Conservation (phyloP, 2,113 vertebrate genomes). For the chimpanzee (Pan troglodytes) region NHGRI_mPanTro3-v2.1_pri NC_072401.2:83973501-83974000, state of each 20-base stretch:
- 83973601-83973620: not conserved
- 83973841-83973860: not conserved
- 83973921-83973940: not conserved
- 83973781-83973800: not conserved
- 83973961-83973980: not conserved
- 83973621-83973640: not conserved
- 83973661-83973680: not conserved
- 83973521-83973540: not conserved
- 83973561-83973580: not conserved
- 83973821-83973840: not conserved
- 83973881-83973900: not conserved
- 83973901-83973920: not conserved
- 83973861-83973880: not conserved
- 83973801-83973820: not conserved
- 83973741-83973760: not conserved
- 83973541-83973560: conserved; percentile 41
- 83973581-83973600: conserved; percentile 26
- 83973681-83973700: not conserved
- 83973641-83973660: conserved; percentile 37
- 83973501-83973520: not conserved
- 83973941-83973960: not conserved
- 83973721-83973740: not conserved
- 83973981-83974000: not conserved
- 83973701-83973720: not conserved
- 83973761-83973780: not conserved